Conservation (phyloP, 2,888 invertebrate species). For the Drosophila multiciliata region DNA sequence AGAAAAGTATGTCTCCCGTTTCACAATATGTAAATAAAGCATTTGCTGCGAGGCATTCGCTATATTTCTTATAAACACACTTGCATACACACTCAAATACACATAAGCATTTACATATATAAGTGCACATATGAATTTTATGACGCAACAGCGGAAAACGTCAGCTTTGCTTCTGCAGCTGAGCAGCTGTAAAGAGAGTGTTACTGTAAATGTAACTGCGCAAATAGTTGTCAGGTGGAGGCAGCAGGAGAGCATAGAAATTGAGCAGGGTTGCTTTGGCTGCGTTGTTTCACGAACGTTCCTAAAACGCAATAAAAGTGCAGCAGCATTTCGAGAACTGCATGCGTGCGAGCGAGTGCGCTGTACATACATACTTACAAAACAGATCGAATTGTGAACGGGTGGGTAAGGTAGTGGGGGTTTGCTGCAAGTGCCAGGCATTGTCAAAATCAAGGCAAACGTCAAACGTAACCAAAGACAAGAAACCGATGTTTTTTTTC, state of each 20-base stretch:
- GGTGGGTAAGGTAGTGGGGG: conserved; percentile 1
- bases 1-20: conserved; percentile 51
- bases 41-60: conserved; percentile 29
- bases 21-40: conserved; percentile 54
- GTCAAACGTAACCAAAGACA: conserved; percentile 42
- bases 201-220: conserved; percentile 69
- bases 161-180: conserved; percentile 37
- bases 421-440: conserved; percentile 51
- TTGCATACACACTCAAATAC: background rate
- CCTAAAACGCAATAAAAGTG: conserved; percentile 78
- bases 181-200: conserved; percentile 29
- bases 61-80: background rate
- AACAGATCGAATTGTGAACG: conserved; percentile 18
- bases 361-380: conserved; percentile 48
- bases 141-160: conserved; percentile 70
- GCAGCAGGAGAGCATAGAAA: conserved; percentile 33
- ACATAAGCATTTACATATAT: background rate
- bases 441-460: conserved; percentile 69
- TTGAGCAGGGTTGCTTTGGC: conserved; percentile 63
- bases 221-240: conserved; percentile 56
- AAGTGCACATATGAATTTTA: conserved; percentile 23
- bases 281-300: conserved; percentile 20
- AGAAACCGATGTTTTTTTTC: conserved; percentile 25
- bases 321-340: conserved; percentile 60
- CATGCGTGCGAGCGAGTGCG: conserved; percentile 60